A percentile compares a stretch with the other conserved stretches of the same genome.
Evolutionary conservation across 1,140 invertebrate genomes (phyloP).

Genomic region (Ridgeia piscesae): DNA sequence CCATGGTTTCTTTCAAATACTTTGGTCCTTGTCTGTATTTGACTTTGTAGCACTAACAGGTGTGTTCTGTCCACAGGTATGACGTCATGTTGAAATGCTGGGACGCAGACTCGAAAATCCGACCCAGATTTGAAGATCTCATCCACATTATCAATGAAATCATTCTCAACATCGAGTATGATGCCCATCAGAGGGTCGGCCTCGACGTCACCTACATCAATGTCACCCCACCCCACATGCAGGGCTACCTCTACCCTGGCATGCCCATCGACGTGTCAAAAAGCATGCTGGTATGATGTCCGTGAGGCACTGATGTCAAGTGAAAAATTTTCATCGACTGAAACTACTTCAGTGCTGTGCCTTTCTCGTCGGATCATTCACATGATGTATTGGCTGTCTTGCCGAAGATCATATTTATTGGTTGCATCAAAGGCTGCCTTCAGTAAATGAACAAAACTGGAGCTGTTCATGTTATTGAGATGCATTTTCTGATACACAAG

Average conservation of each 20-base stretch:
- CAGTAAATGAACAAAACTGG: no score
- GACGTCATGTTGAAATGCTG: conserved; percentile 84
- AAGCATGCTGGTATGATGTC: not conserved
- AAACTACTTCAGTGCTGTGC: not conserved
- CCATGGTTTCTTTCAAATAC: not conserved
- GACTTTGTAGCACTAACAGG: not conserved
- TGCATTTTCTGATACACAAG: no score
- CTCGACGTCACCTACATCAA: conserved; percentile 7
- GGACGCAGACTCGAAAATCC: conserved; percentile 71
- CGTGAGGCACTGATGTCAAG: not conserved
- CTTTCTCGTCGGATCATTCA: no score
- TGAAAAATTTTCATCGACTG: not conserved
- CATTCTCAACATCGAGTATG: conserved; percentile 26
- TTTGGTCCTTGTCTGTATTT: not conserved
- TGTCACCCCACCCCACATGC: conserved; percentile 1
- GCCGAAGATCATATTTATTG: no score
- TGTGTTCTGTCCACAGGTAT: conserved; percentile 62
- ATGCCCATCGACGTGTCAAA: not conserved
- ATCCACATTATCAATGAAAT: conserved; percentile 74
- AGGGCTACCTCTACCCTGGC: not conserved
- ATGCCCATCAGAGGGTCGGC: not conserved
- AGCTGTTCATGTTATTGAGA: no score
- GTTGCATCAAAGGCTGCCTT: no score
- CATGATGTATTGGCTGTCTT: no score
- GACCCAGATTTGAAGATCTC: conserved; percentile 78